A percentile compares a stretch with the other conserved stretches of the same genome.
These are phyloP conservation scores for Hydropsyche betteni DNA, from an alignment of 2,888 invertebrate species.

Conservation along the genomic window DNA sequence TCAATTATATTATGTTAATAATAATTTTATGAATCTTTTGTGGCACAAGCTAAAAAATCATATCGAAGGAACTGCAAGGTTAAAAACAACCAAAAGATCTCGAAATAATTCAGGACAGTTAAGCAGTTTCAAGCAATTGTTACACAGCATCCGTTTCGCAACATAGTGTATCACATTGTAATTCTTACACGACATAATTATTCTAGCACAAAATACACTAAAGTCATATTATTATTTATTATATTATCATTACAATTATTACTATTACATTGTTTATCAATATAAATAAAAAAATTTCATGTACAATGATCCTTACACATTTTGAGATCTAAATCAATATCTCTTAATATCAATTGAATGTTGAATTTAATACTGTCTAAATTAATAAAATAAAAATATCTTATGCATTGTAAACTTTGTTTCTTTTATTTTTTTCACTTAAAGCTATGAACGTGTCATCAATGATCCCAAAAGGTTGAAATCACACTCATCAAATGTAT, in stretches of 20 bases:
- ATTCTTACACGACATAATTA: constrained; percentile 50
- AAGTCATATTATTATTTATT: constrained; percentile 32
- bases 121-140: constrained; percentile 43
- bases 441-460: constrained; percentile 51
- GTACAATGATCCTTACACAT: constrained; percentile 50
- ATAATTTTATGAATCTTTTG: background rate
- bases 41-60: too few species aligned
- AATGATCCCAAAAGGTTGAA: constrained; percentile 48
- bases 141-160: constrained; percentile 46
- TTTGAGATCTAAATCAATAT: constrained; percentile 52
- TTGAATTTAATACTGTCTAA: constrained; percentile 51
- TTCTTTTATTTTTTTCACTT: constrained; percentile 44
- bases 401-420: constrained; percentile 41
- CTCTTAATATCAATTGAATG: constrained; percentile 52
- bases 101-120: constrained; percentile 36
- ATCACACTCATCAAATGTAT: constrained; percentile 35
- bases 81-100: background rate
- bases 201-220: constrained; percentile 51
- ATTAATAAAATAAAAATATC: constrained; percentile 50
- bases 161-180: constrained; percentile 52
- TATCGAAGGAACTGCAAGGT: too few species aligned
- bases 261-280: constrained; percentile 45
- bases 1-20: too few species aligned
- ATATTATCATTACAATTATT: constrained; percentile 47
- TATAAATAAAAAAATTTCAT: constrained; percentile 51